Conservation (phyloP, 2,113 vertebrate genomes). For the Stictonetta naevosa region DNA sequence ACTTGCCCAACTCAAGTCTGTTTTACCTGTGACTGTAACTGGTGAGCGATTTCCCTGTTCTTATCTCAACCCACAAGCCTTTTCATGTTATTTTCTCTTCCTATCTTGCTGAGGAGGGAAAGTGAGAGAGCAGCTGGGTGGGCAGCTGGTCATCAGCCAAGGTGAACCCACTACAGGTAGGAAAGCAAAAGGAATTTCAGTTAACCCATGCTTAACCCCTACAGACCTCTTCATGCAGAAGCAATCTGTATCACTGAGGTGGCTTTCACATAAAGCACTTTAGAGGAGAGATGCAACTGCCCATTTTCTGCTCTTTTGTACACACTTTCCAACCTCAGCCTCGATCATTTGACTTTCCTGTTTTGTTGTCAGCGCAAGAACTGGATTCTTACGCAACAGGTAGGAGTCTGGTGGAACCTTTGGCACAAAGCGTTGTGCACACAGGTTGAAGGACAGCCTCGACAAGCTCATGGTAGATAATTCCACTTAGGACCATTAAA, state of each 20-base stretch:
- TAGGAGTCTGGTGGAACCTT: not conserved
- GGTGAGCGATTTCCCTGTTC: too few species aligned
- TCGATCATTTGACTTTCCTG: not conserved
- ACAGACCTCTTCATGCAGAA: not conserved
- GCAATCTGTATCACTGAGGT: not conserved
- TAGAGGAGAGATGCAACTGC: not conserved
- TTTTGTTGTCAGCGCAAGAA: not conserved
- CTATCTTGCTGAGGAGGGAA: too few species aligned
- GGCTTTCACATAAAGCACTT: not conserved
- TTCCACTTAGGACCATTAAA: not conserved
- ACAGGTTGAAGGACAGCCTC: not conserved
- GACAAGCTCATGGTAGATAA: not conserved
- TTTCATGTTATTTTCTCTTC: too few species aligned
- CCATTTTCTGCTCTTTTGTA: not conserved
- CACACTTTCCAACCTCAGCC: not conserved
- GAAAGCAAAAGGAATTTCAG: not conserved
- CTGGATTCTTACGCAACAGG: not conserved
- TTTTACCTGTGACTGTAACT: too few species aligned
- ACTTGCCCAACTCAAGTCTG: too few species aligned
- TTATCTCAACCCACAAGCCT: too few species aligned
- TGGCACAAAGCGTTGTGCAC: not conserved
- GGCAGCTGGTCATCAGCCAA: too few species aligned
- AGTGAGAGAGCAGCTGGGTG: too few species aligned
- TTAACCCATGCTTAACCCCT: not conserved
- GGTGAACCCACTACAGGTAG: not conserved